These are phyloP conservation scores for Pyrgilauda ruficollis DNA, from an alignment of 2,113 vertebrate species.

Conservation along the genomic window DNA sequence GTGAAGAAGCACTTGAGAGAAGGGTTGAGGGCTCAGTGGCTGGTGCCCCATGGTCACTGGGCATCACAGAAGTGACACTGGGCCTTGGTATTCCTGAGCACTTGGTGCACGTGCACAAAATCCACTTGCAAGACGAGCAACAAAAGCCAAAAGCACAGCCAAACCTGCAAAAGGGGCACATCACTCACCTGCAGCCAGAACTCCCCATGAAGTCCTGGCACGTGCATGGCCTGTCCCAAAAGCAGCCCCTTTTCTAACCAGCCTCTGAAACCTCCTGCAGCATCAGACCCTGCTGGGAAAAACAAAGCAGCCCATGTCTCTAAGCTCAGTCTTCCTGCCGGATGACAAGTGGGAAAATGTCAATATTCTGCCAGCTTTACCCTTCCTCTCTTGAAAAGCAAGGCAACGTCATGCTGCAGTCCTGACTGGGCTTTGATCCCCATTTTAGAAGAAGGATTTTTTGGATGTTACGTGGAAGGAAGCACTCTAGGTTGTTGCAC, in stretches of 20 bases:
- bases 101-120: accelerated
- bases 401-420: not conserved
- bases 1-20: not conserved
- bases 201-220: not conserved
- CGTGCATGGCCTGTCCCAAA: not conserved
- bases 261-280: not conserved
- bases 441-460: not conserved
- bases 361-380: not conserved
- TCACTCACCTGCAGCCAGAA: not conserved
- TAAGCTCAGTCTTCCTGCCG: not conserved
- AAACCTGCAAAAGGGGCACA: not conserved
- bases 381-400: not conserved
- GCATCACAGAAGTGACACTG: not conserved
- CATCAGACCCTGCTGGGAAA: not conserved
- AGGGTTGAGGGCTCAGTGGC: not conserved
- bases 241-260: not conserved
- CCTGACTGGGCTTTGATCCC: not conserved
- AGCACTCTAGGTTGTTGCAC: not conserved
- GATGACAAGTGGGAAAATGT: not conserved
- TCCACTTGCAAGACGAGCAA: not conserved
- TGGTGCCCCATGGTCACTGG: not conserved
- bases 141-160: not conserved
- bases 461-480: not conserved
- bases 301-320: not conserved
- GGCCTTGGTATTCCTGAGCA: not conserved